Base-by-base conservation (phyloP, 2,888 invertebrate species). In the Himalopsyche japonica region DNA sequence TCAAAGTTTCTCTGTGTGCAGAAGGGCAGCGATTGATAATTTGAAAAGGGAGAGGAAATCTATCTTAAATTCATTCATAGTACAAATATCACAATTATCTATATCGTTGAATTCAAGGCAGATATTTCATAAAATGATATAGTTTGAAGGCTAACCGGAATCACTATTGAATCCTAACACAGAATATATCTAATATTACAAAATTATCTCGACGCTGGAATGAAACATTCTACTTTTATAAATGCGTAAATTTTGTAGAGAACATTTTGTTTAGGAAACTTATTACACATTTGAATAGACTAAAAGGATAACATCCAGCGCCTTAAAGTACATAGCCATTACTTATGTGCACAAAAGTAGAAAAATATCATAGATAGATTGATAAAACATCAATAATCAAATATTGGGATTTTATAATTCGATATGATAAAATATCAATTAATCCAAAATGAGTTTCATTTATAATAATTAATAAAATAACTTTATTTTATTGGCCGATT, bases 61-160 rank as follows among this genome's bases (percentile, higher is more conserved):
- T 82, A 80, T 80, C 77, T 81, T 83, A 82, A 83, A 84, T 82
- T 82, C 84, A 81, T 81, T 84, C 77, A 81, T 82, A 77, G 70
- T 85, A 84, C 76, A 86, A 85, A 83, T 86, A 86, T 86, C 86
- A 86, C 85, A 86, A 85, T 82, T 83, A 79, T 47, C 84, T 86
- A 85, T 84, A 82, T 86, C 86, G 85, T 86, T 86, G 86, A 85
- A 84, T 85, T 85, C 86, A 86, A 86, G 86, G 86, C 86, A 81
- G 84, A 84, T 84, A 81, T 83, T 82, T 84, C 77, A 79, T 82
- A 70, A 83, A 82, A 83, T 77, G 80, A 80, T 84, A 57, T 37
- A 43, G 81, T 43, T 79, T 82, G 85, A 86, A 86, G 85, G 84
- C 86, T 86, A 86, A 86, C 24, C 80, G 84, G 83, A 76, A 77